Conservation (phyloP, 2,113 vertebrate species). For the Nematolebias whitei region DNA sequence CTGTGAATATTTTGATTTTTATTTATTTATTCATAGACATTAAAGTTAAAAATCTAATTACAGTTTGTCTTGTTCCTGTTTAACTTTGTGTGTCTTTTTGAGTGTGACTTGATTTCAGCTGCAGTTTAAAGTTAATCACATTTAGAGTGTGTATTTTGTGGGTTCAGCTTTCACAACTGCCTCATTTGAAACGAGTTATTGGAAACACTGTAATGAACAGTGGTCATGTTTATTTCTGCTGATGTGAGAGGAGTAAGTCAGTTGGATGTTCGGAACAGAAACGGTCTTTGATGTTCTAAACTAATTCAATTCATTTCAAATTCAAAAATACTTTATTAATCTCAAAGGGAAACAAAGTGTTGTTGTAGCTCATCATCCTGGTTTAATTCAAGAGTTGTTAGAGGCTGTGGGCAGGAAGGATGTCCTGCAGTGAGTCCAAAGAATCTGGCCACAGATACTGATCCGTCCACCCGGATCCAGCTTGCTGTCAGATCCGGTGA, state of each 20-base stretch:
- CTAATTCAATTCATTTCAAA: too few relatives aligned
- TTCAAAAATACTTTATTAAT: too few relatives aligned
- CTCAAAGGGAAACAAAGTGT: too few relatives aligned
- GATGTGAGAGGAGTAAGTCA: conserved; percentile 22
- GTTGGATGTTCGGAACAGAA: neutral
- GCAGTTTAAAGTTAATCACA: conserved; percentile 8
- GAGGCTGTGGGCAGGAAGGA: too few relatives aligned
- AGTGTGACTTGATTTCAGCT: conserved; percentile 3
- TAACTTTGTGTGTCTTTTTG: conserved; percentile 10
- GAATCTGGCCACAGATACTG: too few relatives aligned
- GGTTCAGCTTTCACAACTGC: conserved; percentile 7
- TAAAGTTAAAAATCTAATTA: conserved; percentile 30
- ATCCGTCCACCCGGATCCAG: too few relatives aligned
- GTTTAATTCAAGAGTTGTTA: too few relatives aligned
- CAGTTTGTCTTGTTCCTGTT: conserved; percentile 21
- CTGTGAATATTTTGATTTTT: too few relatives aligned
- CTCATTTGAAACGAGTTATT: conserved; percentile 15
- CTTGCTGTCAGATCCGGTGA: too few relatives aligned
- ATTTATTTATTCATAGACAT: conserved; percentile 5
- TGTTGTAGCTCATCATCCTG: too few relatives aligned
- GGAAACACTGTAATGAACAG: conserved; percentile 26
- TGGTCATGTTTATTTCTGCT: conserved; percentile 33
- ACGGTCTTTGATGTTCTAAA: neutral
- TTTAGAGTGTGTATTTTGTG: conserved; percentile 4
- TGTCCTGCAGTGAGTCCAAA: too few relatives aligned